Conservation (phyloP, 2,888 invertebrate species). For the Cynaeus angustus region DNA sequence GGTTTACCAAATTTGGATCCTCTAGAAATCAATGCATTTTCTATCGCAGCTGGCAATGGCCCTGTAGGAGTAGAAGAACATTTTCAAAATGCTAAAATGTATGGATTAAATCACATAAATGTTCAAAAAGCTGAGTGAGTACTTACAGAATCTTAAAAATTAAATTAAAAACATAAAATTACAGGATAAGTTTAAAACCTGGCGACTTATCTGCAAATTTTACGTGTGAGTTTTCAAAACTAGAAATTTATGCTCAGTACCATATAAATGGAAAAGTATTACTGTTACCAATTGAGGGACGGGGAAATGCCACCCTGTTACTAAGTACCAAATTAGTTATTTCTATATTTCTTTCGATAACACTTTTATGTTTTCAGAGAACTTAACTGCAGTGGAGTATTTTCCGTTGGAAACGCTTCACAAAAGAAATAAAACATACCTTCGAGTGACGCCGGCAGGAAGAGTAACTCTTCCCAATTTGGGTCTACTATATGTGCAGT, state of each 20-base stretch:
- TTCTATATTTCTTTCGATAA: no score
- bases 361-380: background rate
- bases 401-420: conserved; percentile 1
- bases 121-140: conserved; percentile 5
- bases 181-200: no score
- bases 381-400: background rate
- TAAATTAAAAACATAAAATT: background rate
- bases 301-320: background rate
- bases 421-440: background rate
- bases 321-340: no score
- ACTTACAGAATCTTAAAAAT: background rate
- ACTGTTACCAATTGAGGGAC: conserved; percentile 2
- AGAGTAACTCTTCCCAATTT: background rate
- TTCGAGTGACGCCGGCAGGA: background rate
- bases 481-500: background rate
- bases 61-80: conserved; percentile 41
- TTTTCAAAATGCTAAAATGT: conserved; percentile 33
- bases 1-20: conserved; percentile 25
- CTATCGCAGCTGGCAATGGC: conserved; percentile 17
- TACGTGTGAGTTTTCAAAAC: background rate
- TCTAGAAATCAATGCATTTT: conserved; percentile 1
- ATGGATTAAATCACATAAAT: conserved; percentile 15
- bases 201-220: background rate
- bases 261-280: background rate
- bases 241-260: conserved; percentile 4